Base-by-base conservation (phyloP, 1,140 invertebrate species). In the Stenopsyche tienmushanensis region DNA sequence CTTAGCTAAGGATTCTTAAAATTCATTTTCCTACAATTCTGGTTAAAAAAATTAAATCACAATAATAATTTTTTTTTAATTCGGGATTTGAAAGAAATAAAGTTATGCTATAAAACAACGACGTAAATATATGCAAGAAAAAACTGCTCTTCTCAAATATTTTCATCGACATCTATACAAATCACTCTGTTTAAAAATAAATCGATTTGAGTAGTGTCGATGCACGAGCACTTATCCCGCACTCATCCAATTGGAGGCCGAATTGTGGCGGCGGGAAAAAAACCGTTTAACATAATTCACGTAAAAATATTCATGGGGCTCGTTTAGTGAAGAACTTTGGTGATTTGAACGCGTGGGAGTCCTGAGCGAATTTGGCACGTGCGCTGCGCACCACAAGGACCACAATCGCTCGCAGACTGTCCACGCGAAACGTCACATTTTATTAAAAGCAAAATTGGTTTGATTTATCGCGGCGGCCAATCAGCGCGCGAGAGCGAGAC, bases 361-460 rank as follows among this genome's bases (percentile, higher is more conserved):
- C 29, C 5, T 13, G 29, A 34, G 29, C 44, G 29, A 34, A 5
- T 53, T 20, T 54, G 21, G 3, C 3, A 10, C 24, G 8, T 26
- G 8, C 50, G 20, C 9, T 3, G 50, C 20, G 45, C 7, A 15
- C 5, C 20, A 24, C 13, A n/a, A 20, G 50, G 50, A 53, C 63
- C 39, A 55, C 57, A 44, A 39, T 65, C 63, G 63, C 42, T 34
- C 41, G 63, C 39, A 45, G 64, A 49, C 34, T 49, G 39, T 52
- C 66, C 26, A 45, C 50, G 66, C 53, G 60, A 58, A 63, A 63
- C 65, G 69, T 70, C 69, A 59, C 58, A 53, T 64, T 66, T 70
- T 64, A 66, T 70, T 64, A 70, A 70, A 70, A 67, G 62, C 64
- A 65, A 70, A 70, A 70, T 70, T 70, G 67, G 67, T 70, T 70